These are phyloP conservation scores for Xylota sylvarum DNA, from an alignment of 2,888 invertebrate genomes.

Conservation along the genomic window DNA sequence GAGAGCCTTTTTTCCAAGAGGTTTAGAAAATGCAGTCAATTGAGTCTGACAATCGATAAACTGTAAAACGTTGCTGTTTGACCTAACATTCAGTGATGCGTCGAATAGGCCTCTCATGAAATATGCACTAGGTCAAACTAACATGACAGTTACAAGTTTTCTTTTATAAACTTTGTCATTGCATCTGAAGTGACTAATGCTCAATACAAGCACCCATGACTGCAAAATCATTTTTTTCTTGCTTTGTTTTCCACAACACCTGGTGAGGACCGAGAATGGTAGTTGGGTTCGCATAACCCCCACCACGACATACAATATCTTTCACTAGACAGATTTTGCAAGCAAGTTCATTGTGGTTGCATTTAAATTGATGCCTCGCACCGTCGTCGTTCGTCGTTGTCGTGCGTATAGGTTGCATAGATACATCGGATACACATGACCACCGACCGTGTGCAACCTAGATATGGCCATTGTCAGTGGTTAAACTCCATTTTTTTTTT, in stretches of 20 bases:
- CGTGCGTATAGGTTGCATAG: conserved; percentile 30
- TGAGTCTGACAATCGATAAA: no score
- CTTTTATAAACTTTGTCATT: neutral
- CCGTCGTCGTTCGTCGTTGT: neutral
- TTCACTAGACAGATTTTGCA: conserved; percentile 14
- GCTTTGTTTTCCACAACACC: conserved; percentile 26
- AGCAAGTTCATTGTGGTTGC: conserved; percentile 41
- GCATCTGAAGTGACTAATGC: neutral
- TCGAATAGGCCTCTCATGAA: neutral
- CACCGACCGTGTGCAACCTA: conserved; percentile 23
- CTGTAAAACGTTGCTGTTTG: no score
- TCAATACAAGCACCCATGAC: neutral
- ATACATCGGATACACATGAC: conserved; percentile 14
- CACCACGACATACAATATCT: conserved; percentile 2
- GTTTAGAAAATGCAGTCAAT: no score
- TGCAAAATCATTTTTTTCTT: conserved; percentile 14
- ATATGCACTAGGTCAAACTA: neutral
- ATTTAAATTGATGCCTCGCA: conserved; percentile 4
- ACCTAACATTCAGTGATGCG: neutral
- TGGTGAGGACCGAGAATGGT: conserved; percentile 11
- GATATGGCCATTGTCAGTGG: conserved; percentile 37
- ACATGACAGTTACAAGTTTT: neutral
- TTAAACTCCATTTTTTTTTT: neutral
- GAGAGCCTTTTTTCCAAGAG: no score
- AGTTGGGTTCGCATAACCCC: conserved; percentile 12